These are phyloP conservation scores for Spialia ferax DNA, from an alignment of 2,888 invertebrate species.

Conservation along the genomic window DNA sequence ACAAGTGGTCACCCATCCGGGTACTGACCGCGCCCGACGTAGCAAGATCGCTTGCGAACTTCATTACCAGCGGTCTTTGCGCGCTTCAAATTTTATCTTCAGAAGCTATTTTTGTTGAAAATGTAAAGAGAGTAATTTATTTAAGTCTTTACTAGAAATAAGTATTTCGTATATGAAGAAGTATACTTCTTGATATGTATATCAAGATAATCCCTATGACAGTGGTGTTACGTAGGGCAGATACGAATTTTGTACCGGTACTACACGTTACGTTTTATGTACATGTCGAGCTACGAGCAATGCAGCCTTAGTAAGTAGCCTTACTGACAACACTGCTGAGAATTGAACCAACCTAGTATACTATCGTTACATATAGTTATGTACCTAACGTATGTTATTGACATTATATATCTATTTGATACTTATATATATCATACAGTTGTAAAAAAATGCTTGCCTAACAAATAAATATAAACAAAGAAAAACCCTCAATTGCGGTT, in stretches of 20 bases:
- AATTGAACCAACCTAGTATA: background rate
- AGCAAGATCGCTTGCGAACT: too few relatives aligned
- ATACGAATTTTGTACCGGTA: conserved; percentile 14
- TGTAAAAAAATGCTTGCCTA: too few relatives aligned
- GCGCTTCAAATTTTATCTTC: too few relatives aligned
- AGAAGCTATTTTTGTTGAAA: too few relatives aligned
- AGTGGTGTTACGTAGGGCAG: background rate
- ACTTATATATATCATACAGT: too few relatives aligned
- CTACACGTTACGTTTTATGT: conserved; percentile 26
- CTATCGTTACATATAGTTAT: background rate
- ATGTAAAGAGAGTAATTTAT: background rate
- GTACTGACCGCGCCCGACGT: conserved; percentile 66
- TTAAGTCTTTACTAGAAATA: background rate
- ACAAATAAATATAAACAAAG: too few relatives aligned
- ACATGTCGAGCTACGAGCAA: conserved; percentile 11
- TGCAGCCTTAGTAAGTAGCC: conserved; percentile 10
- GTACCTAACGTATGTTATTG: too few relatives aligned
- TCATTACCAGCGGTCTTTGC: too few relatives aligned
- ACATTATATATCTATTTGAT: too few relatives aligned
- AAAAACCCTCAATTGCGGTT: too few relatives aligned
- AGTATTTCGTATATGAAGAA: background rate
- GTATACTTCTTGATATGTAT: too few relatives aligned
- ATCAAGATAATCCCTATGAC: background rate
- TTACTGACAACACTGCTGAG: background rate
- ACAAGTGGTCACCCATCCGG: conserved; percentile 71